Evolutionary conservation across 2,888 invertebrate genomes (phyloP).

Genomic region (Peribatodes rhomboidaria): DNA sequence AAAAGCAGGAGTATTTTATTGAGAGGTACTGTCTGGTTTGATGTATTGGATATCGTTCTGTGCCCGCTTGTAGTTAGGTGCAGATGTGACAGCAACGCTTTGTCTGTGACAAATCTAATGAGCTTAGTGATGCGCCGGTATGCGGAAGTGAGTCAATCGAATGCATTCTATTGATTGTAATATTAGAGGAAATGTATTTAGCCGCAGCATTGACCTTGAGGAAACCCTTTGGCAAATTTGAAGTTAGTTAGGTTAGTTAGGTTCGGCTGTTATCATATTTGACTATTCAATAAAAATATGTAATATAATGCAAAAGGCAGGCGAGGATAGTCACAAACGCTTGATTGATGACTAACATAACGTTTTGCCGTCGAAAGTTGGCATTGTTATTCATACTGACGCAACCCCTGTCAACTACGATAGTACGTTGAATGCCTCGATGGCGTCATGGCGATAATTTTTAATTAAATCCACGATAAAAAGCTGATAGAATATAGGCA

Average conservation of each 20-base stretch:
- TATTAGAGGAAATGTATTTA: conserved; percentile 37
- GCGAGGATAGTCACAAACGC: conserved; percentile 21
- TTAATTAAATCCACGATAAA: conserved; percentile 15
- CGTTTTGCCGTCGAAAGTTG: conserved; percentile 50
- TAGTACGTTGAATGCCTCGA: conserved; percentile 36
- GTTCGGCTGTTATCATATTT: background rate
- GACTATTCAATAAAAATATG: background rate
- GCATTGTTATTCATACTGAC: conserved; percentile 55
- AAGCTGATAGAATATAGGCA: background rate
- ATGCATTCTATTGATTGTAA: conserved; percentile 53
- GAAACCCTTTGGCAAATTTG: conserved; percentile 12
- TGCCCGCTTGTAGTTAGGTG: conserved; percentile 80
- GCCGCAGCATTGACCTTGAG: conserved; percentile 31
- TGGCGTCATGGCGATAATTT: conserved; percentile 26
- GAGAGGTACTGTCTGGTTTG: conserved; percentile 78
- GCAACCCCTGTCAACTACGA: conserved; percentile 53
- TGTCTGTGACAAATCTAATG: conserved; percentile 68
- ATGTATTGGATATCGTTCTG: conserved; percentile 83
- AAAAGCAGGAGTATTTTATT: conserved; percentile 63
- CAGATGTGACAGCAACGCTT: conserved; percentile 69
- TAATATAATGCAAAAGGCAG: background rate
- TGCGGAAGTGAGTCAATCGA: conserved; percentile 50
- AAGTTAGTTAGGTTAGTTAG: background rate
- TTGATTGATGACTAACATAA: conserved; percentile 49
- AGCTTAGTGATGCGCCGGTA: conserved; percentile 46